These are phyloP conservation scores for Drosophila setifemur DNA, from an alignment of 1,140 invertebrate genomes.

Conservation along the genomic window DNA sequence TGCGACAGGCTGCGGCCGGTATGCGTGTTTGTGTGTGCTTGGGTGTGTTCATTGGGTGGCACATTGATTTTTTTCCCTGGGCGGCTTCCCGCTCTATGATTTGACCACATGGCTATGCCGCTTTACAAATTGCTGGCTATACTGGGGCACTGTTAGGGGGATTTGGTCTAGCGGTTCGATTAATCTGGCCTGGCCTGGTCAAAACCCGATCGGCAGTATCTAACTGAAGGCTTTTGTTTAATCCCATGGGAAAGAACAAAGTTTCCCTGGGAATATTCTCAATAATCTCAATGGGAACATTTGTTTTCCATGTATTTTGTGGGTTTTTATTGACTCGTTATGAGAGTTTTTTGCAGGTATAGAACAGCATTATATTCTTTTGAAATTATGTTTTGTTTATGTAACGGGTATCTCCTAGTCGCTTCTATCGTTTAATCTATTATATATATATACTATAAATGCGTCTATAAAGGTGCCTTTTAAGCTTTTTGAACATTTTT, in stretches of 20 bases:
- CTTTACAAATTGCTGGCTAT: constrained; percentile 52
- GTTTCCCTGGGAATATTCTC: not conserved
- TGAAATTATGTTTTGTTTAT: no score
- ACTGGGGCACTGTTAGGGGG: constrained; percentile 7
- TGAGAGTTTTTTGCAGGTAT: no score
- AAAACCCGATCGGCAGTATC: constrained; percentile 29
- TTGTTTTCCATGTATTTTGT: constrained; percentile 2
- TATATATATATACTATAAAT: no score
- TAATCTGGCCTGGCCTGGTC: not conserved
- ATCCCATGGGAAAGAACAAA: constrained; percentile 7
- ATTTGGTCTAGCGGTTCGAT: not conserved
- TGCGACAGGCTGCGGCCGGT: constrained; percentile 29
- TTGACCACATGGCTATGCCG: constrained; percentile 64
- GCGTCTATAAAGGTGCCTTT: no score
- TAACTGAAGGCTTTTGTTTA: constrained; percentile 15
- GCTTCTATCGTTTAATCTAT: no score
- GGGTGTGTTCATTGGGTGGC: constrained; percentile 27
- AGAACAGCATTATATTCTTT: no score
- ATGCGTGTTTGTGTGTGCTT: constrained; percentile 24
- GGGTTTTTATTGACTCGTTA: no score
- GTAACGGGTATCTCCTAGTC: no score
- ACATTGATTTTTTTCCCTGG: constrained; percentile 69
- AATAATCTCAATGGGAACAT: constrained; percentile 5
- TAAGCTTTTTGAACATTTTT: constrained; percentile 24
- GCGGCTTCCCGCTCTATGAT: constrained; percentile 25